Conservation (phyloP, 2,888 invertebrate genomes). For the Seira ritae region DNA sequence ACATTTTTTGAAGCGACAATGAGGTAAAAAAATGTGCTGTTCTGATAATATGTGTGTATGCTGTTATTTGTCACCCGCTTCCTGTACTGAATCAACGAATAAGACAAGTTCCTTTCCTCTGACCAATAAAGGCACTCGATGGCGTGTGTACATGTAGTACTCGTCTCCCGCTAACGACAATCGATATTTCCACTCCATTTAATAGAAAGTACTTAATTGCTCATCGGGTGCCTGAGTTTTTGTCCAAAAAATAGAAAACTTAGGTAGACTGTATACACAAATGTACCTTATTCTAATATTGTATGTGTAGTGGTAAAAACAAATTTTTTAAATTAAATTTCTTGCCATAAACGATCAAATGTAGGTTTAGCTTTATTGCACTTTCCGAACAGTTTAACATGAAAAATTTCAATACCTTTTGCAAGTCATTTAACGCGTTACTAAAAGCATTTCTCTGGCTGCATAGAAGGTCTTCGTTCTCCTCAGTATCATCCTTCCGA, state of each 20-base stretch:
- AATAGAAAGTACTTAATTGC: constrained; percentile 57
- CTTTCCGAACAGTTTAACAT: neutral
- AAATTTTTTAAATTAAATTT: neutral
- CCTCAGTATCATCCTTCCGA: too few relatives aligned
- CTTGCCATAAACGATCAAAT: neutral
- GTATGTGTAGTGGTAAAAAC: neutral
- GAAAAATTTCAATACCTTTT: too few relatives aligned
- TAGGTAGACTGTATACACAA: neutral
- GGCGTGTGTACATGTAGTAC: neutral
- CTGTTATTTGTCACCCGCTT: neutral
- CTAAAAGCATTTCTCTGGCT: too few relatives aligned
- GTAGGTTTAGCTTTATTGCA: neutral
- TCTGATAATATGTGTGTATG: neutral
- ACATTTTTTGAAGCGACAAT: neutral
- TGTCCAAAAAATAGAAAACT: neutral
- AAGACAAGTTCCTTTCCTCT: neutral
- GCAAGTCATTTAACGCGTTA: too few relatives aligned
- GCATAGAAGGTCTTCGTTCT: too few relatives aligned
- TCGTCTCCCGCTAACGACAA: neutral
- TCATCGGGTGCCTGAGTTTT: neutral
- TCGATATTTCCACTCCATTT: constrained; percentile 58
- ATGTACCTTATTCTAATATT: too few relatives aligned
- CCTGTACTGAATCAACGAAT: neutral
- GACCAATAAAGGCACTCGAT: neutral
- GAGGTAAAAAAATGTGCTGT: neutral